Evolutionary conservation across 2,888 invertebrate genomes (phyloP).

Genomic region (Camponotus fellah): DNA sequence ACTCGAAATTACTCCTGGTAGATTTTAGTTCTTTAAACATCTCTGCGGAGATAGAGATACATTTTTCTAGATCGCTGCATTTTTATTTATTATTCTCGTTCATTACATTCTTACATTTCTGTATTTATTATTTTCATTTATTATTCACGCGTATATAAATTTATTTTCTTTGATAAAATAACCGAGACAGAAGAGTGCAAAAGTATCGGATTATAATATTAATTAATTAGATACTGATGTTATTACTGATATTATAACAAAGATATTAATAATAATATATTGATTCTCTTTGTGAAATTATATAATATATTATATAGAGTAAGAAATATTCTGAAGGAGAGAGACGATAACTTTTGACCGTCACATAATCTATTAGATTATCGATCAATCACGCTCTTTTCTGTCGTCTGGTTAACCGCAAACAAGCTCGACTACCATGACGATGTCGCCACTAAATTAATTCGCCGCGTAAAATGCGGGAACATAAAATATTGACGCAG

Average conservation of each 20-base stretch:
- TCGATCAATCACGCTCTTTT: conserved; percentile 45
- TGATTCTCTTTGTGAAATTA: background rate
- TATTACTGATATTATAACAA: background rate
- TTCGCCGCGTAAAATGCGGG: conserved; percentile 16
- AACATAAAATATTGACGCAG: conserved; percentile 39
- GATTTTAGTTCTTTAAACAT: conserved; percentile 14
- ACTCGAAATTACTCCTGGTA: background rate
- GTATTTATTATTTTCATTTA: background rate
- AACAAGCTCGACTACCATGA: conserved; percentile 29
- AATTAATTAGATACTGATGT: background rate
- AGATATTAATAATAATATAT: background rate
- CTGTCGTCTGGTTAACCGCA: conserved; percentile 25
- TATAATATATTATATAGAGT: background rate
- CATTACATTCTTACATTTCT: background rate
- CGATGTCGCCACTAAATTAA: conserved; percentile 39
- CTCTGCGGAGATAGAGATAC: background rate
- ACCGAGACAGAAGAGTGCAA: background rate
- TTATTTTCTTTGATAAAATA: background rate
- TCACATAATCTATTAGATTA: background rate
- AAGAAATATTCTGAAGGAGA: background rate
- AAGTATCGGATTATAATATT: background rate
- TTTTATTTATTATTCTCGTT: conserved; percentile 5
- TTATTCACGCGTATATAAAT: background rate
- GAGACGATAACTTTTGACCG: conserved; percentile 1
- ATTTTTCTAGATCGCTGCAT: background rate